phyloP scores from a whole-genome alignment of 2,113 vertebrate species.

The Atractosteus spatula region DNA sequence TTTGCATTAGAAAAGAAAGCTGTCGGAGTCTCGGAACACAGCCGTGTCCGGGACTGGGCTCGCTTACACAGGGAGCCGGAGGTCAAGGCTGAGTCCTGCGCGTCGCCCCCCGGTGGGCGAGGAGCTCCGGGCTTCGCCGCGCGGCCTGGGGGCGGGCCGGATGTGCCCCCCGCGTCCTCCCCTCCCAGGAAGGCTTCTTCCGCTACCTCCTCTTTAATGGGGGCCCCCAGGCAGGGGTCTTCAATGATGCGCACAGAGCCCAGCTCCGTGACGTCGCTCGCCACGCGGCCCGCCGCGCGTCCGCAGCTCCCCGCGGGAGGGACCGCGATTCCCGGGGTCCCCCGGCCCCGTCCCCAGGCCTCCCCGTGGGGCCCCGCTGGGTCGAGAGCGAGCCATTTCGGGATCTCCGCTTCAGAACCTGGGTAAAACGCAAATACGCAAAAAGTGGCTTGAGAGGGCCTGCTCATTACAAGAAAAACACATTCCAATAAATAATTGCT shows the following conservation, averaged over 20 bases:
- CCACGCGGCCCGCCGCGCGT: neutral
- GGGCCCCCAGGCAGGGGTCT: neutral
- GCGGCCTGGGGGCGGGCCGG: neutral
- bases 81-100: neutral
- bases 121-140: no score
- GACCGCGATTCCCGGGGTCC: no score
- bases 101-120: no score
- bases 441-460: neutral
- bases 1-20: no score
- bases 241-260: neutral
- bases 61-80: neutral
- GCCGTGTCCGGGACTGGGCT: no score
- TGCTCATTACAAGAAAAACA: no score
- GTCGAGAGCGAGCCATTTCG: neutral
- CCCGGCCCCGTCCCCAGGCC: no score
- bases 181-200: neutral
- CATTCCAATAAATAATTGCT: no score
- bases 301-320: neutral
- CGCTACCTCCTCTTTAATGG: neutral
- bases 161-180: neutral
- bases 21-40: no score
- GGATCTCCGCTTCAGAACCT: neutral
- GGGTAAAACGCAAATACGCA: neutral
- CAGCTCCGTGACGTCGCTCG: slow-evolving; percentile 7
- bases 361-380: neutral